Percentiles rank a stretch among this genome's conserved stretches.
phyloP scores from a whole-genome alignment of 2,797 vertebrate genomes.

The Microhierax caerulescens region DNA sequence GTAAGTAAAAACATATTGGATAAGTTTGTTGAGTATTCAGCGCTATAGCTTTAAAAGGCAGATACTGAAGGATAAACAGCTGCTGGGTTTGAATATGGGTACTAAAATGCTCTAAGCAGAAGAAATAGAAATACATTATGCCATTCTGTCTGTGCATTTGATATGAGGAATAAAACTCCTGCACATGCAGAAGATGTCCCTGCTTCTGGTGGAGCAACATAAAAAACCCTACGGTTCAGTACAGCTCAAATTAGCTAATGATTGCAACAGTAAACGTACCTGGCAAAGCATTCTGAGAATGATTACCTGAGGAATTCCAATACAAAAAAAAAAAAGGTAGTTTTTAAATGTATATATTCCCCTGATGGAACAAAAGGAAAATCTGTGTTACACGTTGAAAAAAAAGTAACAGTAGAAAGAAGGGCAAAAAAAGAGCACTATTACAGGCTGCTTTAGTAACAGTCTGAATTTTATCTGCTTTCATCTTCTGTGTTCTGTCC shows the following conservation, averaged over 20 bases:
- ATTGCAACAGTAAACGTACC: neutral
- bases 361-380: neutral
- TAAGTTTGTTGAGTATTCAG: neutral
- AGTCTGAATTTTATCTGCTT: neutral
- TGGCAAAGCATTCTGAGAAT: neutral
- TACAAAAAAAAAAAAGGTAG: neutral
- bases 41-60: neutral
- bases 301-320: neutral
- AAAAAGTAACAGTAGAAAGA: neutral
- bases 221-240: neutral
- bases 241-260: neutral
- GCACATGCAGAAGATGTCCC: neutral
- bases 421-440: neutral
- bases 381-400: neutral
- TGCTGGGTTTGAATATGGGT: conserved; percentile 1
- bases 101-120: neutral
- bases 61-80: conserved; percentile 15
- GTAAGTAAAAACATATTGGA: neutral
- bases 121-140: neutral
- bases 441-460: neutral
- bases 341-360: neutral
- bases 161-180: neutral
- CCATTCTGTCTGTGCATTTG: neutral
- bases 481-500: neutral
- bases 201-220: neutral